Percentiles rank a stretch among this genome's conserved stretches.
These are phyloP conservation scores for Columba guinea DNA, from an alignment of 2,797 vertebrate species.

Conservation along the genomic window DNA sequence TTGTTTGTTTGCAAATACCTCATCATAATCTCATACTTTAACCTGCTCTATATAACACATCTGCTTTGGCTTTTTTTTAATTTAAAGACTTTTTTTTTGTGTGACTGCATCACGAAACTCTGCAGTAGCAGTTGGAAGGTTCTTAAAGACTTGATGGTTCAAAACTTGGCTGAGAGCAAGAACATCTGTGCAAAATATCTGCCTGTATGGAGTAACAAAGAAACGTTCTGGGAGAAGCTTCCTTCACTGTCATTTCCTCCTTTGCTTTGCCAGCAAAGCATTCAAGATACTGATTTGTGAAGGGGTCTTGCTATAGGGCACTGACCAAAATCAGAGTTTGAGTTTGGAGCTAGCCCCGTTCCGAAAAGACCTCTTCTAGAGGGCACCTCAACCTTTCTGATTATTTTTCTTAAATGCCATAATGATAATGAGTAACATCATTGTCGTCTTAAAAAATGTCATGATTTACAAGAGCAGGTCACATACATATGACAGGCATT, in stretches of 20 bases:
- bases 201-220: background rate
- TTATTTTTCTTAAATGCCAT: background rate
- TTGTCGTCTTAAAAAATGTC: background rate
- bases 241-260: background rate
- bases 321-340: background rate
- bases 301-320: background rate
- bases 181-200: background rate
- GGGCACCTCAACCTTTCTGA: background rate
- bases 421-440: background rate
- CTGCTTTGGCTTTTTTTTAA: background rate
- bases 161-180: background rate
- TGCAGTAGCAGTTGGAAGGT: background rate
- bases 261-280: background rate
- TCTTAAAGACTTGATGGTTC: background rate
- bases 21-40: background rate
- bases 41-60: background rate
- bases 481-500: background rate
- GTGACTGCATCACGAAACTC: background rate
- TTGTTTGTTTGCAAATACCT: background rate
- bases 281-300: background rate
- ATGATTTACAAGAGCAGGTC: background rate
- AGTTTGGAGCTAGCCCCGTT: background rate
- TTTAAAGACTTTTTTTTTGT: background rate
- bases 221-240: background rate
- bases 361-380: background rate